These are phyloP conservation scores for Apus apus DNA, from an alignment of 2,113 vertebrate species.

Conservation along the genomic window DNA sequence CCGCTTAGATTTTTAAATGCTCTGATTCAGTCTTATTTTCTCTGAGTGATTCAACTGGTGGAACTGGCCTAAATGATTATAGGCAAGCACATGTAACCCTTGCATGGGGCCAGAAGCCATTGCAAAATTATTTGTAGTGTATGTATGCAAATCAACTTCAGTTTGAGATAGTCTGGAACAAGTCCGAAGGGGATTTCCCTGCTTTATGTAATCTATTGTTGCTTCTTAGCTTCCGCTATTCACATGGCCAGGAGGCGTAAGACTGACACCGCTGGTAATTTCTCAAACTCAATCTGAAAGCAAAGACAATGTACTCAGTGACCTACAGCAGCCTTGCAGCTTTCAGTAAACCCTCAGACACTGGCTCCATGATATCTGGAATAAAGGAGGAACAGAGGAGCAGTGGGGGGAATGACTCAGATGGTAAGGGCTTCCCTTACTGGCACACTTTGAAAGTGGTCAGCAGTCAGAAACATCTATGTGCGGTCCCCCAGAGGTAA, in stretches of 20 bases:
- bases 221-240: conserved; percentile 41
- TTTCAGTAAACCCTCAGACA: not conserved
- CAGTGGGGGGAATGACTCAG: not conserved
- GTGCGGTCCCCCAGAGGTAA: not conserved
- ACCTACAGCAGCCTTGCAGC: not conserved
- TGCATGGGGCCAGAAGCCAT: not conserved
- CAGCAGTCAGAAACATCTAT: not conserved
- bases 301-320: not conserved
- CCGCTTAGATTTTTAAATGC: not conserved
- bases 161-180: conserved; percentile 7
- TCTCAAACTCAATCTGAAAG: conserved; percentile 42
- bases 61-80: not conserved
- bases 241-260: not conserved
- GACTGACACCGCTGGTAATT: conserved; percentile 6
- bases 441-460: not conserved
- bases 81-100: not conserved
- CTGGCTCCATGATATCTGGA: not conserved
- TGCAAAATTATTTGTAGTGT: not conserved
- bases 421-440: not conserved
- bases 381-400: not conserved
- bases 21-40: not conserved
- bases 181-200: conserved; percentile 50
- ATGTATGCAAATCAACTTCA: conserved; percentile 10
- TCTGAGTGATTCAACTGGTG: not conserved
- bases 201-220: conserved; percentile 30